Evolutionary conservation across 2,888 invertebrate species (phyloP).

Genomic region (Epistrophella euchroma): DNA sequence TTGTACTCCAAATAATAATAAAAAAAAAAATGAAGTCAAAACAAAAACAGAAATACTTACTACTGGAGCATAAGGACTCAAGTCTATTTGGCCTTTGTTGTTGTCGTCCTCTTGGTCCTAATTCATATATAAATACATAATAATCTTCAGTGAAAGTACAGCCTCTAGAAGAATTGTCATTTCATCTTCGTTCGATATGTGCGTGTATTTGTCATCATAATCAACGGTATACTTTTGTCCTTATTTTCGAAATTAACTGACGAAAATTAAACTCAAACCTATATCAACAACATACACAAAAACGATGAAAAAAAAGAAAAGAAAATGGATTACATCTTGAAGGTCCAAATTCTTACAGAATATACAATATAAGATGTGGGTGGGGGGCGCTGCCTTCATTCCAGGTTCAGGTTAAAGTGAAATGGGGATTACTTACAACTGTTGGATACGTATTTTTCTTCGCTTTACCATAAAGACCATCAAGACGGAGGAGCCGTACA

Average conservation of each 20-base stretch:
- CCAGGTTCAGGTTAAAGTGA: constrained; percentile 11
- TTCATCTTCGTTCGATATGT: constrained; percentile 17
- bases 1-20: constrained; percentile 51
- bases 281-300: background rate
- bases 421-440: constrained; percentile 43
- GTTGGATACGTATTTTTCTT: constrained; percentile 25
- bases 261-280: constrained; percentile 31
- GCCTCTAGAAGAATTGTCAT: constrained; percentile 49
- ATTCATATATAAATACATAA: constrained; percentile 58
- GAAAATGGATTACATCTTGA: constrained; percentile 42
- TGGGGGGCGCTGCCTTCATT: background rate
- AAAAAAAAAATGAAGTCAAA: background rate
- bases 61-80: constrained; percentile 9
- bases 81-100: constrained; percentile 27
- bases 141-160: constrained; percentile 63
- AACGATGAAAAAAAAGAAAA: constrained; percentile 13
- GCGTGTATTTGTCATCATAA: constrained; percentile 25
- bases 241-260: constrained; percentile 62
- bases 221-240: constrained; percentile 48
- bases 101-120: constrained; percentile 9
- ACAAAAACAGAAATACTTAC: background rate
- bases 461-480: constrained; percentile 16
- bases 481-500: constrained; percentile 2
- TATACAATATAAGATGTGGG: background rate
- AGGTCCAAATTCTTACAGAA: constrained; percentile 8